Conservation (phyloP, 2,888 invertebrate genomes). For the Sclerodermus sp. region DNA sequence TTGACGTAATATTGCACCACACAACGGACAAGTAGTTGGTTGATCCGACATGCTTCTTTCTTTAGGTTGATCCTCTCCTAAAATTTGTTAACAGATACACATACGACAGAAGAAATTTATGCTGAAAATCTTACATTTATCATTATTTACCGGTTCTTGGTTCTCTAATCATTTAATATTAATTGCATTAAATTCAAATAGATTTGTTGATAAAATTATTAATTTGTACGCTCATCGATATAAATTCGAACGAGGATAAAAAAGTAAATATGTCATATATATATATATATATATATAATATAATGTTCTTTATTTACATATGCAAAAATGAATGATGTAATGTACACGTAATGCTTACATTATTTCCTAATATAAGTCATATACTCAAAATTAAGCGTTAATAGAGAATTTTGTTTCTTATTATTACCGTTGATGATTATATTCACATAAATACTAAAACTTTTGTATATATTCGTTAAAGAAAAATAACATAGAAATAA, state of each 20-base stretch:
- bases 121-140: neutral
- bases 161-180: neutral
- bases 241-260: too few species aligned
- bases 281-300: conserved; percentile 4
- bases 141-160: neutral
- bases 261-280: too few species aligned
- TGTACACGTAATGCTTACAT: conserved; percentile 50
- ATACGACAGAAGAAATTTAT: neutral
- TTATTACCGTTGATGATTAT: too few species aligned
- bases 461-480: too few species aligned
- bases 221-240: too few species aligned
- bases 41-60: conserved; percentile 64
- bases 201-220: conserved; percentile 2
- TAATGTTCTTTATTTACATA: conserved; percentile 34
- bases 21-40: conserved; percentile 64
- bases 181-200: neutral
- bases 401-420: too few species aligned
- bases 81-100: conserved; percentile 18
- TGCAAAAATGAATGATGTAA: conserved; percentile 39
- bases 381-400: neutral
- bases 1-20: conserved; percentile 63
- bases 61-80: conserved; percentile 55
- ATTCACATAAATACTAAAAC: too few species aligned
- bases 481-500: too few species aligned
- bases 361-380: conserved; percentile 24